phyloP scores from a whole-genome alignment of 1,140 invertebrate genomes.

The Popillia japonica region DNA sequence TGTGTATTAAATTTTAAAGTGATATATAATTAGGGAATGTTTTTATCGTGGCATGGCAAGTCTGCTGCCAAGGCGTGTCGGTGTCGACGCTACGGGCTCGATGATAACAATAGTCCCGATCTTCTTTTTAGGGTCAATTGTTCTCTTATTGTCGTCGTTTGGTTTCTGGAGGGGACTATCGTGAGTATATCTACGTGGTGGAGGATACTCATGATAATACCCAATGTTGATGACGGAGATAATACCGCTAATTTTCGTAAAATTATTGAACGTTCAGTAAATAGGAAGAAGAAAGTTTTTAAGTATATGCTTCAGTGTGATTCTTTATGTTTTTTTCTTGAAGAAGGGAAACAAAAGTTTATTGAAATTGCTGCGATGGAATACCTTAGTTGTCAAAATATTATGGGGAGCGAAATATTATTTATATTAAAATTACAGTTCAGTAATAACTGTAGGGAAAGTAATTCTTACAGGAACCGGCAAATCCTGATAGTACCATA shows the following conservation, averaged over 20 bases:
- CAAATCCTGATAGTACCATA: no score
- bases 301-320: neutral
- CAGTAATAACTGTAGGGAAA: neutral
- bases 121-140: conserved; percentile 49
- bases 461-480: no score
- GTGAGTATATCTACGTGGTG: conserved; percentile 2
- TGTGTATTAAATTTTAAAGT: conserved; percentile 45
- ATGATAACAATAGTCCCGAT: conserved; percentile 49
- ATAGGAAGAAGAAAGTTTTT: conserved; percentile 29
- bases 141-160: conserved; percentile 48
- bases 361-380: conserved; percentile 11
- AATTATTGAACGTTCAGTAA: neutral
- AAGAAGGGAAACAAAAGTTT: conserved; percentile 21
- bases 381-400: conserved; percentile 3
- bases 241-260: conserved; percentile 28
- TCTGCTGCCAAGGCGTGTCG: conserved; percentile 46
- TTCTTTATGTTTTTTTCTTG: neutral
- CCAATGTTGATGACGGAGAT: neutral
- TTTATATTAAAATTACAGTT: neutral
- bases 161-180: conserved; percentile 46
- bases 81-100: conserved; percentile 43
- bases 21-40: conserved; percentile 51
- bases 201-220: conserved; percentile 1
- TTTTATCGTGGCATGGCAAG: conserved; percentile 46
- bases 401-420: neutral